phyloP scores from a whole-genome alignment of 2,113 vertebrate genomes.

The Diadophis punctatus region DNA sequence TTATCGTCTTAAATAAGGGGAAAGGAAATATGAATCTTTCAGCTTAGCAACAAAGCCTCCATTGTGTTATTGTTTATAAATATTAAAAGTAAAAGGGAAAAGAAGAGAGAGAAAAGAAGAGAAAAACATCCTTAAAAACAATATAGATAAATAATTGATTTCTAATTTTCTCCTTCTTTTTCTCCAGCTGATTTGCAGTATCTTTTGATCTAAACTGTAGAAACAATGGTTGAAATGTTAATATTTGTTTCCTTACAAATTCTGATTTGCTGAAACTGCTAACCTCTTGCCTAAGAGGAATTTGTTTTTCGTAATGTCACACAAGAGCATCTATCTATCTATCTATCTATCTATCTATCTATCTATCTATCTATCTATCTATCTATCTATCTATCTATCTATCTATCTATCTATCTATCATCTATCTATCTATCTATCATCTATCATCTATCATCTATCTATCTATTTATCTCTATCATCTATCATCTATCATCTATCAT shows the following conservation, averaged over 20 bases:
- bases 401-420: not conserved
- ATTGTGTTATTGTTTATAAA: not conserved
- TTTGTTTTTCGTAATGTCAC: not conserved
- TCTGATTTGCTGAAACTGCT: conserved; percentile 47
- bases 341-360: not conserved
- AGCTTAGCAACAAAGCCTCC: not conserved
- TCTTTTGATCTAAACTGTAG: not conserved
- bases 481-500: no score
- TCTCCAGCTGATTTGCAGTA: not conserved
- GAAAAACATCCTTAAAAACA: not conserved
- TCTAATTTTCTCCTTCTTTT: not conserved
- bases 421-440: no score
- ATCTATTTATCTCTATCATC: not conserved
- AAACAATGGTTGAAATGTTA: not conserved
- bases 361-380: no score
- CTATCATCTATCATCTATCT: no score
- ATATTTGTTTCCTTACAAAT: not conserved
- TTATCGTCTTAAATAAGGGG: not conserved
- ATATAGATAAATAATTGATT: not conserved
- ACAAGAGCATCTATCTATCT: not conserved
- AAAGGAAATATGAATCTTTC: not conserved
- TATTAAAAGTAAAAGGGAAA: not conserved
- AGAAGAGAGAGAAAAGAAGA: not conserved
- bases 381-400: no score
- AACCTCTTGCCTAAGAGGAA: not conserved